These are phyloP conservation scores for Xyliphius kryptos DNA, from an alignment of 2,113 vertebrate species.

Conservation along the genomic window DNA sequence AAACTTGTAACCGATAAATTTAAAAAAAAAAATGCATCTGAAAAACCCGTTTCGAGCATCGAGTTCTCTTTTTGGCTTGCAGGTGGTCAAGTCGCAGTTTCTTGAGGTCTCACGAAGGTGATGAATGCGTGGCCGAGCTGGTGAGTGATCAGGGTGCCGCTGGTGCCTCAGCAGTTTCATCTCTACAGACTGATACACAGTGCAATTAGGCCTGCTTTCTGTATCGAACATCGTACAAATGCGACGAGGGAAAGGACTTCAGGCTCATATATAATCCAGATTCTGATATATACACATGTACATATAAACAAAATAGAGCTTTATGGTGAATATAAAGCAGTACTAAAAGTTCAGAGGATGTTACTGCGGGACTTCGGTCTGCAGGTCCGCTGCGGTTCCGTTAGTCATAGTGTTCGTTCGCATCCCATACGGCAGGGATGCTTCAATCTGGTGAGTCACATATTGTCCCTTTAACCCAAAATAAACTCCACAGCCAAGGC, in stretches of 20 bases:
- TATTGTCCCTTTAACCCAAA: no score
- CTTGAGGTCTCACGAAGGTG: conserved; percentile 44
- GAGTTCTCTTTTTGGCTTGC: background rate
- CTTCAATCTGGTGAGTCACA: no score
- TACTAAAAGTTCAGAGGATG: no score
- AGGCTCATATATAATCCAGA: conserved; percentile 49
- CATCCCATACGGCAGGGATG: no score
- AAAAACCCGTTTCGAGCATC: conserved; percentile 9
- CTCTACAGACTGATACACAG: conserved; percentile 35
- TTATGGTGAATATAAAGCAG: conserved; percentile 63
- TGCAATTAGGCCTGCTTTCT: conserved; percentile 43
- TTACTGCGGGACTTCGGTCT: no score
- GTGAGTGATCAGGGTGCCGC: conserved; percentile 48
- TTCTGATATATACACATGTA: conserved; percentile 76
- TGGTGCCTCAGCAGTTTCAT: conserved; percentile 39
- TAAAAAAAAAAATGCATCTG: conserved; percentile 11
- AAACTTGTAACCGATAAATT: no score
- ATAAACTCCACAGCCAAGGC: no score
- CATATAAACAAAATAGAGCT: conserved; percentile 78
- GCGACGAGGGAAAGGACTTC: conserved; percentile 55
- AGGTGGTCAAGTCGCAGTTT: conserved; percentile 33
- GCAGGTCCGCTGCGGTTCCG: no score
- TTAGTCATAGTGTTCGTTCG: no score
- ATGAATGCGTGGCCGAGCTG: conserved; percentile 44
- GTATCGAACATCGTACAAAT: conserved; percentile 52